A percentile compares a stretch with the other conserved stretches of the same genome.
phyloP scores from a whole-genome alignment of 2,797 vertebrate genomes.

The Huso huso region DNA sequence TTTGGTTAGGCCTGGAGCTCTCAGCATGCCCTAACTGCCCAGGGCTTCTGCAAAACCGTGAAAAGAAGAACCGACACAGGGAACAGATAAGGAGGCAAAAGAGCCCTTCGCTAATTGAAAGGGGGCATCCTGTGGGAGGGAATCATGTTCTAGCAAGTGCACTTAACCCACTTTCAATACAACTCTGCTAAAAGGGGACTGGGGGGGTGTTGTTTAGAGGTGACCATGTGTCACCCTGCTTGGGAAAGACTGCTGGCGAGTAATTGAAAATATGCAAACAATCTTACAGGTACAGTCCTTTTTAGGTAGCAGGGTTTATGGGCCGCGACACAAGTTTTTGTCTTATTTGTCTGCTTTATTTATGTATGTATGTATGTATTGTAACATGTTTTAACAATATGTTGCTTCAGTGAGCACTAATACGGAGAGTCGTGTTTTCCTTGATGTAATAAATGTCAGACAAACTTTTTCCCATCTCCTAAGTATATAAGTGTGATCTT shows the following conservation, averaged over 20 bases:
- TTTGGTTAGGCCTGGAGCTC: constrained; percentile 1
- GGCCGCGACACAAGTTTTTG: no score
- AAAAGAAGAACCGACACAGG: constrained; percentile 1
- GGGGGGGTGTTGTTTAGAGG: background rate
- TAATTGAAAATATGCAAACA: background rate
- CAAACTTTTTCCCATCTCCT: no score
- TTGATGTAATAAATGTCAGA: no score
- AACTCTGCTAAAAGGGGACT: no score
- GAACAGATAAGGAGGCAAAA: constrained; percentile 19
- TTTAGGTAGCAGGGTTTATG: background rate
- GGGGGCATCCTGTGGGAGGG: background rate
- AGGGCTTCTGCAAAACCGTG: background rate
- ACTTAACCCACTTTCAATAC: background rate
- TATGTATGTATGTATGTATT: no score
- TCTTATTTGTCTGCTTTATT: no score
- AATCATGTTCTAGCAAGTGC: background rate
- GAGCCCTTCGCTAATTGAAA: background rate
- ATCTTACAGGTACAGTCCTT: background rate
- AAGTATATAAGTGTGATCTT: no score
- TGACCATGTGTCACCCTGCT: constrained; percentile 13
- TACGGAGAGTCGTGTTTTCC: no score
- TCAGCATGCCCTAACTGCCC: background rate
- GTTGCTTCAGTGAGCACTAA: no score
- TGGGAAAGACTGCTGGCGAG: background rate
- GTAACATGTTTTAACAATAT: no score